Base-by-base conservation (phyloP, 1,140 invertebrate species). In the Amyelois transitella region DNA sequence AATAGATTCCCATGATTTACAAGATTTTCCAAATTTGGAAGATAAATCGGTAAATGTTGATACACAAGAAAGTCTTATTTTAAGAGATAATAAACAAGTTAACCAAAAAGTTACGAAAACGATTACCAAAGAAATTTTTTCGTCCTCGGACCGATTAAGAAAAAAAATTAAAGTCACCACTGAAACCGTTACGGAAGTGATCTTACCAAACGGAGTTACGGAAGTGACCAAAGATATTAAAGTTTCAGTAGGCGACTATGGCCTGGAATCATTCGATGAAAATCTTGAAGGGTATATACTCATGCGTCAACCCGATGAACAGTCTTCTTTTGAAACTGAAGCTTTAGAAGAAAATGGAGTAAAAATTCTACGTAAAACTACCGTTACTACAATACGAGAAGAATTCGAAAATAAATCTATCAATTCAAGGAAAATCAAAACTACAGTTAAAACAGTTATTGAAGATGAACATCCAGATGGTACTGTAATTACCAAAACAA, bases 381-480 rank as follows among this genome's bases (percentile, higher is more conserved):
- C 80, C 10, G 63, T 81, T 19, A 77, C 65, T 21, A 85, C 81
- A 5, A 87, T 72, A 43, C 66, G 64, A 58, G 75, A 89, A 71
- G 74, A 86, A 62, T 85, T 74, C 58, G 75, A 75, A 62, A 82
- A 85, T 63, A 20, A 12, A 19, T 55, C 62, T 53, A 67, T 55
- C 19, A 74, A 59, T 45, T 66, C 73, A 12, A 81, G 68, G 63
- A 89, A 89, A 75, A 72, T 86, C 20, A 88, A 85, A 68, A 87
- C 78, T 19, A 82, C 70, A 21, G 63, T 81, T n/a, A 79, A 72
- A 65, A 86, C 84, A 4, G 66, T 73, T 3, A 76, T 67, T 48
- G 81, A 86, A 76, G 87, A 89, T 63, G 77, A 88, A 66, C 66
- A 83, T 64, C 86, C 87, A 19, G 82, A 89, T 71, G 88, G 88